Conservation (phyloP, 2,888 invertebrate species). For the Melanargia galathea region DNA sequence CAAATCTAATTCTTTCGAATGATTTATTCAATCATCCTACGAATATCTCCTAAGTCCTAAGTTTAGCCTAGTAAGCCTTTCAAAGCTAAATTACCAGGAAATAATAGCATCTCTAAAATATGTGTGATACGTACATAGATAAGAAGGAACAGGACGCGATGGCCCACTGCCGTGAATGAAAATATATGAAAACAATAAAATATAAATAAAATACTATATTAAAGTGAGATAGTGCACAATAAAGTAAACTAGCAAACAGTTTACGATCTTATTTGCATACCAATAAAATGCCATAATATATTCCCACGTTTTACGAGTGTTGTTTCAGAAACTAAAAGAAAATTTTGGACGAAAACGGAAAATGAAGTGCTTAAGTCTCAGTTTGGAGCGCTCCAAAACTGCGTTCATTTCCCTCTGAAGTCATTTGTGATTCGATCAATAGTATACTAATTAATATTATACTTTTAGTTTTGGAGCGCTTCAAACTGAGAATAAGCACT, state of each 20-base stretch:
- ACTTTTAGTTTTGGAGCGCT: too few species aligned
- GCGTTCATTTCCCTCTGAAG: too few species aligned
- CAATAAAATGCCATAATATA: constrained; percentile 32
- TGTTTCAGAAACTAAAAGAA: constrained; percentile 27
- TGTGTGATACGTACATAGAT: constrained; percentile 13
- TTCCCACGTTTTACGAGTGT: constrained; percentile 35
- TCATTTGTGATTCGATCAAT: too few species aligned
- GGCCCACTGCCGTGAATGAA: constrained; percentile 27
- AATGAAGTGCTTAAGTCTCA: background rate
- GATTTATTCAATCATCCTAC: too few species aligned
- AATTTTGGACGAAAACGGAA: background rate
- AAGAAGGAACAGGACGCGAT: background rate
- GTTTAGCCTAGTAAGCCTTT: background rate
- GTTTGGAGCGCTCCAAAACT: too few species aligned
- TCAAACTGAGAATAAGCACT: too few species aligned
- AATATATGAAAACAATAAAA: constrained; percentile 42
- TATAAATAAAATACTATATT: constrained; percentile 44
- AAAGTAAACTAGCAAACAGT: constrained; percentile 50
- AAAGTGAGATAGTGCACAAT: constrained; percentile 44
- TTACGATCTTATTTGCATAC: constrained; percentile 54
- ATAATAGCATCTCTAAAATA: constrained; percentile 8
- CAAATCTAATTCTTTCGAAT: too few species aligned
- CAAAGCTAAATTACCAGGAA: background rate
- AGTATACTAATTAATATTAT: too few species aligned
- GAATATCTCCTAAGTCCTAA: too few species aligned